Percentiles rank a stretch among this genome's conserved stretches.
phyloP scores from a whole-genome alignment of 2,113 vertebrate genomes.

The Lipophrys pholis region DNA sequence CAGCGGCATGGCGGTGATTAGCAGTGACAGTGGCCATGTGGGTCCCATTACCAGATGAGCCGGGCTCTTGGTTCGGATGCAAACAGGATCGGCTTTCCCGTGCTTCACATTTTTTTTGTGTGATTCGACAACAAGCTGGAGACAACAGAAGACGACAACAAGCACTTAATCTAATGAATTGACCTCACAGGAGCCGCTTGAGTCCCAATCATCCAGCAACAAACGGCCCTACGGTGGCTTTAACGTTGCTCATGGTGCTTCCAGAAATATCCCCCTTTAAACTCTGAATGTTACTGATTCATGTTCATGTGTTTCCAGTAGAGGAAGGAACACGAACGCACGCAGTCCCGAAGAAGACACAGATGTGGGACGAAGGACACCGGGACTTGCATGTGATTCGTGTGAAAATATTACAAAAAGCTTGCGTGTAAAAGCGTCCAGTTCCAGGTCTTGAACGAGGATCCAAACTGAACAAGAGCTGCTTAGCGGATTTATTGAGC shows the following conservation, averaged over 20 bases:
- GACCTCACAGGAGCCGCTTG: no score
- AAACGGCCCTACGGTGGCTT: no score
- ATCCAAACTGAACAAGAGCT: no score
- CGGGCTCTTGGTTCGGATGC: constrained; percentile 23
- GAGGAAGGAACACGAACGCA: neutral
- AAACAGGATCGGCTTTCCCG: constrained; percentile 4
- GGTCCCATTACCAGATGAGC: constrained; percentile 61
- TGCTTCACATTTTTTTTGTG: neutral
- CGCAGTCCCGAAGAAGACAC: neutral
- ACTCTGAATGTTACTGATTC: constrained; percentile 25
- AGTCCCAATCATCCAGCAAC: no score
- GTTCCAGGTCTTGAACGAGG: no score
- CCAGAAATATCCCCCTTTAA: neutral
- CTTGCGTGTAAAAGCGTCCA: constrained; percentile 1
- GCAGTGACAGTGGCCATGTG: constrained; percentile 68
- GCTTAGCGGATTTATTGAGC: no score
- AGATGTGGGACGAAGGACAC: constrained; percentile 1
- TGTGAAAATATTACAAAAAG: constrained; percentile 24
- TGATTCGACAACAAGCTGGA: no score
- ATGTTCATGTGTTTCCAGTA: constrained; percentile 33
- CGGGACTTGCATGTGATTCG: constrained; percentile 13
- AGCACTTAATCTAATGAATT: neutral
- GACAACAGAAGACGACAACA: neutral
- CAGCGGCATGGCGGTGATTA: constrained; percentile 40
- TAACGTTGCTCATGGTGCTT: no score